Percentiles rank a stretch among this genome's conserved stretches.
These are phyloP conservation scores for Sthenelais limicola DNA, from an alignment of 2,888 invertebrate genomes.

Conservation along the genomic window DNA sequence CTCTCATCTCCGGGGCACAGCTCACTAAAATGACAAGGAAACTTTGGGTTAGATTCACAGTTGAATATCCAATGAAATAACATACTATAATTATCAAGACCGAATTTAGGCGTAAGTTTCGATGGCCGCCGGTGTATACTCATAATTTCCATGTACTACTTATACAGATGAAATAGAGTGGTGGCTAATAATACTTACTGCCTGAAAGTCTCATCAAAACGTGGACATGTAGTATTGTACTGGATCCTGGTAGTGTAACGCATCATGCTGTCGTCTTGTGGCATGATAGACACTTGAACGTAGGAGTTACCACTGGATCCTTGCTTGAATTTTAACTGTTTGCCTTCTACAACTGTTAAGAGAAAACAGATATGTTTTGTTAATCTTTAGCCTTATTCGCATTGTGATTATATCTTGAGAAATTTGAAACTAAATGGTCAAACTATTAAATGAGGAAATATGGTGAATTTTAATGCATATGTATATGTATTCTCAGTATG, in stretches of 20 bases:
- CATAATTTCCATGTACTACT: conserved; percentile 12
- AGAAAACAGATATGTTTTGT: neutral
- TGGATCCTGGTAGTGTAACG: conserved; percentile 27
- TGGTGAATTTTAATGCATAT: neutral
- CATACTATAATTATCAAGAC: too few species aligned
- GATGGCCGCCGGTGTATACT: too few species aligned
- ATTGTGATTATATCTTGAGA: too few species aligned
- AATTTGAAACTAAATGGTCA: too few species aligned
- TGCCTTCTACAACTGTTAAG: conserved; percentile 11
- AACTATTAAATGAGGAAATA: too few species aligned
- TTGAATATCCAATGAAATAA: too few species aligned
- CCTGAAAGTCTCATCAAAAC: conserved; percentile 24
- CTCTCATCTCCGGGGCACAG: conserved; percentile 11
- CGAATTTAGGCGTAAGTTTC: too few species aligned
- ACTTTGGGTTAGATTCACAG: too few species aligned
- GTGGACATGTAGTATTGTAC: conserved; percentile 18
- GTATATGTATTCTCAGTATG: neutral
- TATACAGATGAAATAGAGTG: too few species aligned
- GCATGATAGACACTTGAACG: conserved; percentile 18
- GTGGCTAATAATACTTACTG: conserved; percentile 13
- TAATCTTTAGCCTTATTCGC: neutral
- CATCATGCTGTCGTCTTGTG: conserved; percentile 11
- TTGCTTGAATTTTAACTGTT: conserved; percentile 25
- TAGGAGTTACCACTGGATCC: conserved; percentile 26
- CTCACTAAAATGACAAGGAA: conserved; percentile 3